phyloP scores from a whole-genome alignment of 2,797 vertebrate genomes.

The Gallinago solitaria region DNA sequence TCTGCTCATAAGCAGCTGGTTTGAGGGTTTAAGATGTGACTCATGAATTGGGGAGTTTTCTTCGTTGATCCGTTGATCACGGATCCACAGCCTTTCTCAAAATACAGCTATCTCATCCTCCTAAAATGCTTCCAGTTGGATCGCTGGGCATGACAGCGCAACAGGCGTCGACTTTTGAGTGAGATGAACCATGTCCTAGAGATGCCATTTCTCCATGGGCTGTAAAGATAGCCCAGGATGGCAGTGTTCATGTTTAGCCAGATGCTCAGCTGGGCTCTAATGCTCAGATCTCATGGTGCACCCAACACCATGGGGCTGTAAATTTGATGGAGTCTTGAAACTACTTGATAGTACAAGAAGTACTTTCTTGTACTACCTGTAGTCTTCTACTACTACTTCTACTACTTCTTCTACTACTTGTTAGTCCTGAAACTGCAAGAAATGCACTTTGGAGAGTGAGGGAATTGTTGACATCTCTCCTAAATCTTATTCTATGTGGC shows the following conservation, averaged over 20 bases:
- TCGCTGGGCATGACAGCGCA: background rate
- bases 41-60: background rate
- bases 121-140: background rate
- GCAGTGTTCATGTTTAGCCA: background rate
- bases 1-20: background rate
- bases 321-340: background rate
- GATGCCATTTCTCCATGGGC: background rate
- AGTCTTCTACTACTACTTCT: too few relatives aligned
- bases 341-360: too few relatives aligned
- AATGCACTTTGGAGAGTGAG: background rate
- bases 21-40: background rate
- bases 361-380: too few relatives aligned
- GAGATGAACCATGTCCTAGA: background rate
- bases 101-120: background rate
- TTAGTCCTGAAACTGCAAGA: background rate
- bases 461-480: background rate
- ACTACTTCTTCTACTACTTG: too few relatives aligned
- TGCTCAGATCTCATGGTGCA: background rate
- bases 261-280: background rate
- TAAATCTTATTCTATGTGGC: background rate
- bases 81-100: background rate
- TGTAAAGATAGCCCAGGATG: background rate
- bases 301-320: background rate
- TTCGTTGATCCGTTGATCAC: background rate
- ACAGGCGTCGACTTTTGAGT: background rate